Evolutionary conservation across 2,888 invertebrate genomes (phyloP), one percentile per base, ranked within the genome.

Genomic region (Anoplius nigerrimus): DNA sequence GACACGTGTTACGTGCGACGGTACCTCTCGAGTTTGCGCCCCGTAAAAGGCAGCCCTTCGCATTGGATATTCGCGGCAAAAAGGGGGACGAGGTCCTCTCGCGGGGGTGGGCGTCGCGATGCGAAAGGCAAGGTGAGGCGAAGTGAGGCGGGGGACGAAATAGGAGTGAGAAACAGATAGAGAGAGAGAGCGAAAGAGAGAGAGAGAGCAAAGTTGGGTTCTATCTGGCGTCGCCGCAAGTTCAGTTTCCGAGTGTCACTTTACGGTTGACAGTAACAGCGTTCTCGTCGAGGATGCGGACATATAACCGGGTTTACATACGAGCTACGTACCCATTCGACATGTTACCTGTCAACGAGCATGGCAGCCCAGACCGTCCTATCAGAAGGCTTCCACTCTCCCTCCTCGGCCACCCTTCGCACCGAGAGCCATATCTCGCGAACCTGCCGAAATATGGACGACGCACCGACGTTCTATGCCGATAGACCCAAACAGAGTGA

Each of bases 231-330:
- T 71, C 70, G 62, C 66, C 70, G 57, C 66, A 69, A 21, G 43
- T 27, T 59, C 63, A 27, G 20, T 63, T 46, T 46, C 52, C 56
- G 18, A 64, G 59, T 64, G 62, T 70, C 67, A 56, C 65, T 73
- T 71, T 64, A 71, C 73, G 78, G 52, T 61, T 71, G 72, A 72
- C 78, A 72, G 71, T 65, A 70, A 69, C 67, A 69, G 34, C 45
- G 24, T 58, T 2, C 34, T 34, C 34, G 34, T 34, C 18, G 5
- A 18, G n/a, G 61, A 70, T 52, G 52, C 54, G 63, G 34, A 65
- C 62, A 34, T 57, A 48, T 61, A 70, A 71, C 71, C 51, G 11
- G 43, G 53, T 68, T 68, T 57, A 54, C 65, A 21, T 48, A 54
- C 24, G 43, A 34, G 52, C 24, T 53, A 24, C 27, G 18, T 11